Conservation (phyloP, 2,113 vertebrate species). For the Brachionichthys hirsutus region DNA sequence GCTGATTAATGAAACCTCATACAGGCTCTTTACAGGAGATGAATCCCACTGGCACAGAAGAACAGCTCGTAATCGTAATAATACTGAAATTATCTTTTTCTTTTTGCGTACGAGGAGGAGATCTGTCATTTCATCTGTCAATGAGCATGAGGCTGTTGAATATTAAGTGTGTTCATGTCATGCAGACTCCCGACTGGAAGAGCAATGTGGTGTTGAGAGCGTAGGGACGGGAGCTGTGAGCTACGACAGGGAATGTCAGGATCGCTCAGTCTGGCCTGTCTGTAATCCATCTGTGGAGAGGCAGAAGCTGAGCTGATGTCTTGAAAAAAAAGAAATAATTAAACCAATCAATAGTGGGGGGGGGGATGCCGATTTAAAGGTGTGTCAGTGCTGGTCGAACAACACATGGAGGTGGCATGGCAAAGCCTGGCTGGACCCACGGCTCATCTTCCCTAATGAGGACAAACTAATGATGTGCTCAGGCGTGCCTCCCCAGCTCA, state of each 20-base stretch:
- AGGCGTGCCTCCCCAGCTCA: constrained; percentile 3
- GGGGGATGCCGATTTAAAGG: not conserved
- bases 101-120: constrained; percentile 1
- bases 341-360: not conserved
- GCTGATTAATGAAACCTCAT: constrained; percentile 42
- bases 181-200: constrained; percentile 24
- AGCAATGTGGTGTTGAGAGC: constrained; percentile 15
- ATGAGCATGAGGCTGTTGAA: constrained; percentile 15
- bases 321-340: constrained; percentile 3
- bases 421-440: not conserved
- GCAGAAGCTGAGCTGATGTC: not conserved
- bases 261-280: constrained; percentile 1
- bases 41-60: constrained; percentile 18
- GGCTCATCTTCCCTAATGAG: not conserved
- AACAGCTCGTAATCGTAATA: constrained; percentile 21
- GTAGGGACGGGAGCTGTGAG: constrained; percentile 16
- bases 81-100: constrained; percentile 8
- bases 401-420: not conserved
- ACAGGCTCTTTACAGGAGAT: constrained; percentile 22
- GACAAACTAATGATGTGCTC: constrained; percentile 1
- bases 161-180: constrained; percentile 34
- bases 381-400: not conserved
- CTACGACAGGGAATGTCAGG: constrained; percentile 14
- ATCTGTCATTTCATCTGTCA: constrained; percentile 25
- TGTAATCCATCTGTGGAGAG: constrained; percentile 14